Percentiles rank a stretch among this genome's conserved stretches.
Evolutionary conservation across 2,888 invertebrate species (phyloP).

Genomic region (Catocala nupta): DNA sequence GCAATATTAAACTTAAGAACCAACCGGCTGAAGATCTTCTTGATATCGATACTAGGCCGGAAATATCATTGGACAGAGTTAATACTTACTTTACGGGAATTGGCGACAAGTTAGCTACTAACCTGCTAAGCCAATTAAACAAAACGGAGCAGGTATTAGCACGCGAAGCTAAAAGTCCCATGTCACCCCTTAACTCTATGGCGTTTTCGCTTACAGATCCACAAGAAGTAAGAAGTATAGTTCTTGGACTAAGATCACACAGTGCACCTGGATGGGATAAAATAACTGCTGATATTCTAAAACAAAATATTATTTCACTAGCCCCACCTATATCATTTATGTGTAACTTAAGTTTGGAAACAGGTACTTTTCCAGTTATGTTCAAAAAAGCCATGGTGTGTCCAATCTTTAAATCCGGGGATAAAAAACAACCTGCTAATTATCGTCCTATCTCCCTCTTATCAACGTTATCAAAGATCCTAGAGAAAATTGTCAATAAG

Average conservation of each 20-base stretch:
- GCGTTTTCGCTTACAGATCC: background rate
- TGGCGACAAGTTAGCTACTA: background rate
- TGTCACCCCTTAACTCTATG: background rate
- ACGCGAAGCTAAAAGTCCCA: background rate
- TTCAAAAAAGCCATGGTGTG: background rate
- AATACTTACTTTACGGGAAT: background rate
- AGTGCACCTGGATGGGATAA: conserved; percentile 1
- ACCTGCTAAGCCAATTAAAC: background rate
- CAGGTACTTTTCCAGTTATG: background rate
- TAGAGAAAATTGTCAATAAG: conserved; percentile 1
- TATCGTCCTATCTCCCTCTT: conserved; percentile 8
- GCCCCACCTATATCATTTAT: background rate
- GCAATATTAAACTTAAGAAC: background rate
- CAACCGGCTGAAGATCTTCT: background rate
- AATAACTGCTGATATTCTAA: background rate
- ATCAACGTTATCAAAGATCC: background rate
- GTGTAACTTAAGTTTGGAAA: background rate
- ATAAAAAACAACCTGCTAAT: conserved; percentile 5
- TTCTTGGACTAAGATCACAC: background rate
- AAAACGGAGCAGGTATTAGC: background rate
- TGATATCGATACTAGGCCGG: background rate
- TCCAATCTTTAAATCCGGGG: conserved; percentile 5
- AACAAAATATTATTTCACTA: background rate
- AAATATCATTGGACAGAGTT: background rate
- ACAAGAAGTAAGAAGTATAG: background rate